These are phyloP conservation scores for Festucalex cinctus DNA, from an alignment of 2,113 vertebrate genomes.

Conservation along the genomic window DNA sequence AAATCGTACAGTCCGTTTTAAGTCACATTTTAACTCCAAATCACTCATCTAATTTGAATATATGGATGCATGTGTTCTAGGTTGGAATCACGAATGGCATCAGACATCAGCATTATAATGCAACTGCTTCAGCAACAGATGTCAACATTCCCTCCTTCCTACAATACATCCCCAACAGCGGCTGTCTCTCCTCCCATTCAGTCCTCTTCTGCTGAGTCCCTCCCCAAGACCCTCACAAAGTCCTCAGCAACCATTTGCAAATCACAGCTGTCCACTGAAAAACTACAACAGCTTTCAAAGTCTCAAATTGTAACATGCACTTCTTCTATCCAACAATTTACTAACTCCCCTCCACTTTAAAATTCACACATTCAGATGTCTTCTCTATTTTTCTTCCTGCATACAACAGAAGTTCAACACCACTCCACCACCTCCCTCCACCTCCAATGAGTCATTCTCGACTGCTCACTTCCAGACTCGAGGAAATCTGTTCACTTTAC, in stretches of 20 bases:
- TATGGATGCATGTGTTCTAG: constrained; percentile 42
- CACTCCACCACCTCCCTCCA: not conserved
- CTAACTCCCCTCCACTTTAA: not conserved
- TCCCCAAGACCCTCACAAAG: not conserved
- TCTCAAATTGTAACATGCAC: not conserved
- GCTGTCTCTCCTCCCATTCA: constrained; percentile 71
- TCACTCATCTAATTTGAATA: not conserved
- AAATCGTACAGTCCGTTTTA: not conserved
- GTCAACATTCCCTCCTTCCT: constrained; percentile 81
- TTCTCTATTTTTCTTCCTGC: not conserved
- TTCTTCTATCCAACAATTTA: not conserved
- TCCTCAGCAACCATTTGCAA: not conserved
- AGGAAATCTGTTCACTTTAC: not conserved
- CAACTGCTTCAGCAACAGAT: constrained; percentile 89
- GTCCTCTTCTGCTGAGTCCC: not conserved
- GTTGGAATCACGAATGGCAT: constrained; percentile 84
- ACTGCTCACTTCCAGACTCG: not conserved
- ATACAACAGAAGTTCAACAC: not conserved
- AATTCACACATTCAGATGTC: not conserved
- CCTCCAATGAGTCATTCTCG: not conserved
- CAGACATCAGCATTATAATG: constrained; percentile 83
- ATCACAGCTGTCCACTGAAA: not conserved
- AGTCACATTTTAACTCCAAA: too few relatives aligned
- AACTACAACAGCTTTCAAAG: not conserved
- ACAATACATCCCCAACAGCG: constrained; percentile 66